Evolutionary conservation across 2,113 vertebrate genomes (phyloP).

Genomic region (human (Homo sapiens)): GRCh38 chr1:87394001-87394500

Average conservation of each 20-base stretch:
- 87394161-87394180: neutral
- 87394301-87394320: conserved; percentile 73
- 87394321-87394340: conserved; percentile 69
- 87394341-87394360: conserved; percentile 79
- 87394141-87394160: neutral
- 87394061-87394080: conserved; percentile 9
- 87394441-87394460: neutral
- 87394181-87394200: neutral
- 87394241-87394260: conserved; percentile 62
- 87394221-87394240: conserved; percentile 39
- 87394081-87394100: neutral
- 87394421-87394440: conserved; percentile 69
- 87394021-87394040: neutral
- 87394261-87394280: conserved; percentile 46
- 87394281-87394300: conserved; percentile 73
- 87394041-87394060: conserved; percentile 58
- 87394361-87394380: conserved; percentile 76
- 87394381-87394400: conserved; percentile 78
- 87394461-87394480: conserved; percentile 64
- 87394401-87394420: conserved; percentile 74
- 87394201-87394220: neutral
- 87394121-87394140: conserved; percentile 27
- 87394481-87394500: conserved; percentile 79
- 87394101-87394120: conserved; percentile 42
- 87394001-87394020: conserved; percentile 71